Evolutionary conservation across 2,888 invertebrate genomes (phyloP).

Genomic region (Hypsopygia costalis): DNA sequence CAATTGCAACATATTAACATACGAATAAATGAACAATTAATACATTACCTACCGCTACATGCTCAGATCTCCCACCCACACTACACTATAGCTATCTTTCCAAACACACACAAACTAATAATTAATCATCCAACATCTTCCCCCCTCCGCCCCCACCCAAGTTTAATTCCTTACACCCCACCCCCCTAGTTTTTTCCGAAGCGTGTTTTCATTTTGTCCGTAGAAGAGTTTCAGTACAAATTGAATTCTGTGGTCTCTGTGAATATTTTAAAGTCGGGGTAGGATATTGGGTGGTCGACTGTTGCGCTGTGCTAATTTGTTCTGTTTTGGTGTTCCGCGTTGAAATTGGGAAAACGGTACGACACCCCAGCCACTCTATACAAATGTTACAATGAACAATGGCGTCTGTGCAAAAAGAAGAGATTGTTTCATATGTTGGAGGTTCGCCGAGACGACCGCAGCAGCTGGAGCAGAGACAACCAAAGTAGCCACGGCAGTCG

Average conservation of each 20-base stretch:
- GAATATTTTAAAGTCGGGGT: constrained; percentile 62
- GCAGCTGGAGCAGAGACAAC: no score
- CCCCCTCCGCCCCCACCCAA: constrained; percentile 39
- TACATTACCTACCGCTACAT: no score
- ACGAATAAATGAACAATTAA: no score
- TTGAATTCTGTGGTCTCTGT: constrained; percentile 76
- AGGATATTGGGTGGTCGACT: constrained; percentile 59
- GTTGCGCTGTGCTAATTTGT: constrained; percentile 21
- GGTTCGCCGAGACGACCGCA: no score
- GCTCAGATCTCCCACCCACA: constrained; percentile 16
- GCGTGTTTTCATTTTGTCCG: constrained; percentile 73
- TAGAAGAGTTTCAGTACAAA: constrained; percentile 63
- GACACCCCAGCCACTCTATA: no score
- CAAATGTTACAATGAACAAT: no score
- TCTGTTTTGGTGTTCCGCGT: constrained; percentile 5
- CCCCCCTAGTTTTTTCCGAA: constrained; percentile 61
- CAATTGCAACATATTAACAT: no score
- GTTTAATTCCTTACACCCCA: constrained; percentile 72
- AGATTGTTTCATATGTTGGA: no score
- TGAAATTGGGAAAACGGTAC: no score
- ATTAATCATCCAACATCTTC: constrained; percentile 77
- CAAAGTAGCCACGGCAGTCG: no score
- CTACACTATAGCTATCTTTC: constrained; percentile 44
- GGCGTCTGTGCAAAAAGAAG: no score
- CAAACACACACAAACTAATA: constrained; percentile 78